These are phyloP conservation scores for Bambusicola thoracicus DNA, from an alignment of 2,113 vertebrate species.

Conservation along the genomic window DNA sequence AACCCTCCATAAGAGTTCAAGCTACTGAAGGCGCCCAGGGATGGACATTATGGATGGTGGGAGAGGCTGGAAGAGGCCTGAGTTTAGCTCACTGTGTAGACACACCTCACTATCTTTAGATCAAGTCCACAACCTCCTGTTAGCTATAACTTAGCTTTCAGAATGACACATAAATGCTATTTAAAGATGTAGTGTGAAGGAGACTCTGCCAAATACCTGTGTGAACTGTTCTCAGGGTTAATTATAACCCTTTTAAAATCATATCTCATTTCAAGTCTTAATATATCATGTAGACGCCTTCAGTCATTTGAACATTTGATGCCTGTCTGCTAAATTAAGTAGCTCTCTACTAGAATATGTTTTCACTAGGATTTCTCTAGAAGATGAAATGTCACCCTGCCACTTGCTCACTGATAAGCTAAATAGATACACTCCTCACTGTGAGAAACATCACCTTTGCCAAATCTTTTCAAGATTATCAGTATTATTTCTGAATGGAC, in stretches of 20 bases:
- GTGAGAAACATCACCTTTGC: not conserved
- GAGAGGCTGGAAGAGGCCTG: not conserved
- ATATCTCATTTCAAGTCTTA: not conserved
- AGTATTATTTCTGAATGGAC: not conserved
- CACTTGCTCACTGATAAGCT: not conserved
- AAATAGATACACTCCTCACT: not conserved
- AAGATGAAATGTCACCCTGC: not conserved
- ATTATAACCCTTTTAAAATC: not conserved
- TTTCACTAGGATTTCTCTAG: not conserved
- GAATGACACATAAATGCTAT: not conserved
- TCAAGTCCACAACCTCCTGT: not conserved
- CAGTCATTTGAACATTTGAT: not conserved
- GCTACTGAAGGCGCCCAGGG: not conserved
- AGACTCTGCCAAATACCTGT: not conserved
- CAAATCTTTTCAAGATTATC: not conserved
- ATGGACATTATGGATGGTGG: not conserved
- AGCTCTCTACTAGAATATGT: not conserved
- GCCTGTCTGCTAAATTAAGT: not conserved
- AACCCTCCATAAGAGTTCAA: not conserved
- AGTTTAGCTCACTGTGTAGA: not conserved
- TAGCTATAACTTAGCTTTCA: not conserved
- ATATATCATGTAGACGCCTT: not conserved
- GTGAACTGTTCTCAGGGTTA: not conserved
- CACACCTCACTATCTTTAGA: not conserved
- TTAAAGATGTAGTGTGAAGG: not conserved